A percentile compares a stretch with the other conserved stretches of the same genome.
phyloP scores from a whole-genome alignment of 2,113 vertebrate species.

The Austrofundulus limnaeus region DNA sequence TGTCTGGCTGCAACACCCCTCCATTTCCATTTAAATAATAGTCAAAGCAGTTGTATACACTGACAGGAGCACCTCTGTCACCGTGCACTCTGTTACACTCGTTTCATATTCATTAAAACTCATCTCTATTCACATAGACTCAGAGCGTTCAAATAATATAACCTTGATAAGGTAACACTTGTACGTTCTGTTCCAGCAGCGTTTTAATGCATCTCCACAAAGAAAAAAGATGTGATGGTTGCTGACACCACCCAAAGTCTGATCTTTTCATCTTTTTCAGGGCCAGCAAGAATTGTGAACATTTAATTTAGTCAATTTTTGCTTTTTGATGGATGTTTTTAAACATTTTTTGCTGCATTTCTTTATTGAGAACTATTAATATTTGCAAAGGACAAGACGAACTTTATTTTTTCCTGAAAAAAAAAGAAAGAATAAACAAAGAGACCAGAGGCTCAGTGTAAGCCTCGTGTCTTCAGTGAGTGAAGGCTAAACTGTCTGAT shows the following conservation, averaged over 20 bases:
- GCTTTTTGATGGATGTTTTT: too few relatives aligned
- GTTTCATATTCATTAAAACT: slow-evolving; percentile 18
- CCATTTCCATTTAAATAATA: slow-evolving; percentile 61
- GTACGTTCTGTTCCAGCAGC: slow-evolving; percentile 19
- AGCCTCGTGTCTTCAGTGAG: background rate
- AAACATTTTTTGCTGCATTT: too few relatives aligned
- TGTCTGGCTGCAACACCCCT: slow-evolving; percentile 39
- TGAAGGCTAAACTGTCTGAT: background rate
- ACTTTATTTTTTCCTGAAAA: background rate
- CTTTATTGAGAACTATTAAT: too few relatives aligned
- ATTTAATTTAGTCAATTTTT: too few relatives aligned
- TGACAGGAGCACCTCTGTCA: background rate
- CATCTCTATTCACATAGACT: slow-evolving; percentile 19
- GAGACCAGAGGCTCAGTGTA: background rate
- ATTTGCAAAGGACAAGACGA: too few relatives aligned
- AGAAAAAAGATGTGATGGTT: slow-evolving; percentile 6
- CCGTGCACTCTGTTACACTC: background rate
- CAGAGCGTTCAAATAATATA: slow-evolving; percentile 15
- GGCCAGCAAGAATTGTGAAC: too few relatives aligned
- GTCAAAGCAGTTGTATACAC: slow-evolving; percentile 23
- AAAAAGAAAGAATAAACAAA: background rate
- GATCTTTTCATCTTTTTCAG: background rate
- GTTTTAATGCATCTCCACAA: slow-evolving; percentile 10
- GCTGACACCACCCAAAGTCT: background rate
- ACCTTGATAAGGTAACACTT: slow-evolving; percentile 23